phyloP scores from a whole-genome alignment of 2,888 invertebrate genomes.

The Sarcophaga rosellei region DNA sequence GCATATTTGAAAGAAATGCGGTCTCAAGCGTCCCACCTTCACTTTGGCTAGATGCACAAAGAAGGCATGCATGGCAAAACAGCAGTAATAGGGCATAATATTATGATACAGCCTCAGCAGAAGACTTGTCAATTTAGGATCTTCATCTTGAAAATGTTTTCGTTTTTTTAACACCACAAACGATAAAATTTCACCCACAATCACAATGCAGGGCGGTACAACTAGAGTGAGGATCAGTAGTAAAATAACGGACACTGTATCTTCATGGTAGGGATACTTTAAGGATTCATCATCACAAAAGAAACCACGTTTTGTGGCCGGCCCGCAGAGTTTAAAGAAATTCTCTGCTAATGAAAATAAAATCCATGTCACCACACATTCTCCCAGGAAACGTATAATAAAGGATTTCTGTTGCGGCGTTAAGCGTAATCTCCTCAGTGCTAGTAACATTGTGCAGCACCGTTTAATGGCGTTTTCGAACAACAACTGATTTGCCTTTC shows the following conservation, averaged over 20 bases:
- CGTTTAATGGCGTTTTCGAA: not conserved
- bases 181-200: conserved; percentile 65
- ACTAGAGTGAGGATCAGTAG: not conserved
- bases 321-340: conserved; percentile 9
- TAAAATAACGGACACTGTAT: conserved; percentile 59
- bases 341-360: conserved; percentile 11
- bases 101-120: conserved; percentile 65
- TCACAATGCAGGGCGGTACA: conserved; percentile 68
- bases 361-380: not conserved
- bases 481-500: too few relatives aligned
- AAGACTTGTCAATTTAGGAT: not conserved
- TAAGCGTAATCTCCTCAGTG: not conserved
- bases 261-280: conserved; percentile 73
- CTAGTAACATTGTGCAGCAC: not conserved
- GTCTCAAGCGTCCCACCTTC: conserved; percentile 73
- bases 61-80: conserved; percentile 29
- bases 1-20: conserved; percentile 74
- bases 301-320: conserved; percentile 72
- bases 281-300: conserved; percentile 74
- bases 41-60: conserved; percentile 69
- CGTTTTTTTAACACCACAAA: not conserved
- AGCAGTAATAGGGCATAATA: conserved; percentile 70
- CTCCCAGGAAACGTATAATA: not conserved
- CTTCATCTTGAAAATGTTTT: not conserved
- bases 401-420: not conserved